These are phyloP conservation scores for Gadopsis marmoratus DNA, from an alignment of 2,797 vertebrate species.

Conservation along the genomic window DNA sequence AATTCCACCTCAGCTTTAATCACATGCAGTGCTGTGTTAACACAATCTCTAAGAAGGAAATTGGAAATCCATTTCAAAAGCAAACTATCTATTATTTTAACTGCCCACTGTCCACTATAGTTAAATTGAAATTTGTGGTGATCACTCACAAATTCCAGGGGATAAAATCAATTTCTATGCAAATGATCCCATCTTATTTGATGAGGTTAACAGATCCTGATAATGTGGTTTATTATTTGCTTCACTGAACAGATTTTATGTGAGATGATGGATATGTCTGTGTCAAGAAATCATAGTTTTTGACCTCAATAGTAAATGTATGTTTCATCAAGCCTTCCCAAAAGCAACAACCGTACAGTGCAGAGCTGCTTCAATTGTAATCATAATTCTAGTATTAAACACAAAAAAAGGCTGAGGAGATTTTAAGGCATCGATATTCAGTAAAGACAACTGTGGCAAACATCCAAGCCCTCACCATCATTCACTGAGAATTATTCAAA, in stretches of 20 bases:
- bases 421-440: background rate
- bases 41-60: constrained; percentile 74
- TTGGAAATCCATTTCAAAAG: constrained; percentile 80
- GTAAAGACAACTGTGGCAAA: constrained; percentile 13
- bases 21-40: constrained; percentile 66
- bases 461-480: background rate
- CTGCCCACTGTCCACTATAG: constrained; percentile 78
- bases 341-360: constrained; percentile 30
- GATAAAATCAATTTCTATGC: constrained; percentile 88
- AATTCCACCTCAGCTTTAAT: constrained; percentile 71
- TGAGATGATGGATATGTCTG: constrained; percentile 78
- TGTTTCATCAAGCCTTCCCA: constrained; percentile 68
- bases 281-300: constrained; percentile 79
- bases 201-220: constrained; percentile 80
- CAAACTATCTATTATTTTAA: constrained; percentile 67
- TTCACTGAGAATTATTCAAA: constrained; percentile 9
- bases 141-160: constrained; percentile 76
- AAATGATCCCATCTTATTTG: constrained; percentile 81
- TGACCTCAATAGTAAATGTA: constrained; percentile 80
- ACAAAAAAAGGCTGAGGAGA: constrained; percentile 18
- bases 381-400: constrained; percentile 44
- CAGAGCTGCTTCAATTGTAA: constrained; percentile 40
- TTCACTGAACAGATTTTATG: constrained; percentile 75
- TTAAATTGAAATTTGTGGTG: constrained; percentile 80
- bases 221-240: constrained; percentile 83